Evolutionary conservation across 2,888 invertebrate genomes (phyloP).

Genomic region (Silvanus unidentatus): DNA sequence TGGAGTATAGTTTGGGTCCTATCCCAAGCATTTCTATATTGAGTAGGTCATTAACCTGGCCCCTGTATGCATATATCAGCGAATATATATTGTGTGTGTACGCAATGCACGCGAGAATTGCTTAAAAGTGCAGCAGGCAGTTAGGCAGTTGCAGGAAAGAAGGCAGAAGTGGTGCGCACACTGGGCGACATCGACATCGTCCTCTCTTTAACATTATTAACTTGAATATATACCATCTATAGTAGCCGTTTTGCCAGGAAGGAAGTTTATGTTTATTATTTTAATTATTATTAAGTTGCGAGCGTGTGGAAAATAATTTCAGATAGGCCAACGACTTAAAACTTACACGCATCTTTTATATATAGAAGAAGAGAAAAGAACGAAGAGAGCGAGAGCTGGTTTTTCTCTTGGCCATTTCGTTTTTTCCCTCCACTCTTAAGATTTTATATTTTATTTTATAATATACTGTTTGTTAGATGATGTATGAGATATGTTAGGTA

Average conservation of each 20-base stretch:
- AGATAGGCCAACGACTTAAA: conserved; percentile 33
- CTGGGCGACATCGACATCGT: no score
- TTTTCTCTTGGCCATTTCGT: background rate
- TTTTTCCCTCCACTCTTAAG: background rate
- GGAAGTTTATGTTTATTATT: conserved; percentile 38
- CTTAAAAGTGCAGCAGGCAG: conserved; percentile 37
- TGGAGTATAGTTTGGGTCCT: conserved; percentile 36
- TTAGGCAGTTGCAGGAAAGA: no score
- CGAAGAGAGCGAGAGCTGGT: no score
- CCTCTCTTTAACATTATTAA: no score
- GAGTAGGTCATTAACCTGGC: conserved; percentile 43
- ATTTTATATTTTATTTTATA: background rate
- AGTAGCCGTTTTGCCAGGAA: conserved; percentile 31
- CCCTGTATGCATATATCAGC: conserved; percentile 27
- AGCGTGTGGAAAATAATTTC: conserved; percentile 33
- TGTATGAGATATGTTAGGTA: no score
- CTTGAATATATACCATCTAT: no score
- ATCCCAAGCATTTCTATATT: conserved; percentile 42
- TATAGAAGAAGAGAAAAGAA: no score
- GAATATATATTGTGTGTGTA: conserved; percentile 26
- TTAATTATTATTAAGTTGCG: conserved; percentile 27
- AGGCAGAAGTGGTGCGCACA: no score
- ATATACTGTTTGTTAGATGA: no score
- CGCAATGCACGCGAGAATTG: conserved; percentile 37
- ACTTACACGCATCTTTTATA: no score